phyloP scores from a whole-genome alignment of 2,797 vertebrate species.

The Mormyrus hasselquistii region DNA sequence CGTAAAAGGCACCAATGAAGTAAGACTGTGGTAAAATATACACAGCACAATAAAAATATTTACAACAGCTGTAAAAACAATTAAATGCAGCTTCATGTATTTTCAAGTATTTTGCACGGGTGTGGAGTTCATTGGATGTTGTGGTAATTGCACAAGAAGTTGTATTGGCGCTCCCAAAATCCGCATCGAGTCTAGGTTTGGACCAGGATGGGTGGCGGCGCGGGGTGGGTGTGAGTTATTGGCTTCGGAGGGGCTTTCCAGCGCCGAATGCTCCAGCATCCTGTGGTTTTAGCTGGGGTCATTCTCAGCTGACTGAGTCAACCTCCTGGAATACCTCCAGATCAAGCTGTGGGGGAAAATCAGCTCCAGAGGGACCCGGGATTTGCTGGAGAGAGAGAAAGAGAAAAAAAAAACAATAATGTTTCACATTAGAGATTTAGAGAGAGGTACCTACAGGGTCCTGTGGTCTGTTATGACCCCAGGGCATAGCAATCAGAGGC shows the following conservation, averaged over 20 bases:
- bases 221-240: not conserved
- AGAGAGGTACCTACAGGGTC: not conserved
- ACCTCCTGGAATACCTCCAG: not conserved
- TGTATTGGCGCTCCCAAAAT: not conserved
- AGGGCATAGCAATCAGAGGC: not conserved
- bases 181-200: not conserved
- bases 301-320: constrained; percentile 19
- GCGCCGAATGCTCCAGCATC: not conserved
- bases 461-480: not conserved
- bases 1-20: not conserved
- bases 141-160: not conserved
- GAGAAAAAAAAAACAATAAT: not conserved
- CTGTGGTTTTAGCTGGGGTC: constrained; percentile 11
- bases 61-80: not conserved
- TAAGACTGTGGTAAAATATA: not conserved
- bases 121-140: not conserved
- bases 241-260: constrained; percentile 18
- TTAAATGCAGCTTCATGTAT: not conserved
- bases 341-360: not conserved
- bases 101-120: not conserved
- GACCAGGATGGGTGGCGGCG: not conserved
- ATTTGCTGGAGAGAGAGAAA: constrained; percentile 2
- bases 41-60: not conserved
- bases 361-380: not conserved
- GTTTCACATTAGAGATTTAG: constrained; percentile 10